Evolutionary conservation across 1,140 invertebrate genomes (phyloP), one percentile per base, ranked within the genome.

Genomic region (Polyergus mexicanus): DNA sequence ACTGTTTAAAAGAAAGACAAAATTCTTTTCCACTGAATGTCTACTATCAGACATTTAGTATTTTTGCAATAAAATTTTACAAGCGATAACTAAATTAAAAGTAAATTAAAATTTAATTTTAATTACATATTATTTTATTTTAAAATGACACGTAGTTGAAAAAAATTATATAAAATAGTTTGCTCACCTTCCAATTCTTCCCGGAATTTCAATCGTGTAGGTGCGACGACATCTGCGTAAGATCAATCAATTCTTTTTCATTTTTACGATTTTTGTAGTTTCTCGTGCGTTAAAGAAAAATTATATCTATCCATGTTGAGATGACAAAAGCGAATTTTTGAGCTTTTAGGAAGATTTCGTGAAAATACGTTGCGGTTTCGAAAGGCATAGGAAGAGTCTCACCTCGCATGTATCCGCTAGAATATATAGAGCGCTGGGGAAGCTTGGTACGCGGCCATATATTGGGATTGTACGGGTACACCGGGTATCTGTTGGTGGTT

Each of bases 381-480:
- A 2, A 7, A n/a, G 56, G 56, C 56, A 5, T 10, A 0, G 25
- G 25, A 38, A n/a, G 16, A 19, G 16, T 56, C 86, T 88, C 91
- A 95, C 94, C 94, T 92, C 92, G 90, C 22, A 32, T 60, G 78
- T 93, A 93, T 28, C 85, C 91, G 75, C 91, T 69, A 3, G 90
- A 87, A 47, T 89, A 77, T n/a, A 92, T 91, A 72, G 92, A 86
- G 63, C 92, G 91, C 62, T 93, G 92, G 8, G 92, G 96, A 92
- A 97, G 97, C 22, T 38, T 25, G 25, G 25, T 19, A 8, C 96
- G 96, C 19, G 97, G 96, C 97, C 97, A 98, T 88, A 98, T 96
- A 94, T 98, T 98, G 93, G 97, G 97, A 92, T 98, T 97, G 96
- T 93, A 97, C 97, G 58, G 97, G 97, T 88, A 88, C 47, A 87